A percentile compares a stretch with the other conserved stretches of the same genome.
These are phyloP conservation scores for Chloebia gouldiae DNA, from an alignment of 2,113 vertebrate species.

Conservation along the genomic window DNA sequence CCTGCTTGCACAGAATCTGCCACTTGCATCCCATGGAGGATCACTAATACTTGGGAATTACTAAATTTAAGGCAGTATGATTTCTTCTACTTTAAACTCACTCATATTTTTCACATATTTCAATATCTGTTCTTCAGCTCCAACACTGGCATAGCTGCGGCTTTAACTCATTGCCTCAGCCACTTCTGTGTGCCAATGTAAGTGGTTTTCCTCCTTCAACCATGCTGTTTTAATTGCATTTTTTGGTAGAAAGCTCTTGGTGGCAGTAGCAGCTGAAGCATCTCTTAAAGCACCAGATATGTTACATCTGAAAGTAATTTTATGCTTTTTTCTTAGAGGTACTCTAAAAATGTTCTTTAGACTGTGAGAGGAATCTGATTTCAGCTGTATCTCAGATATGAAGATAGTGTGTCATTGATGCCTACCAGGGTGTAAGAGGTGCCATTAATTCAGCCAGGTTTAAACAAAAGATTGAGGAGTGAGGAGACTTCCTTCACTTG, in stretches of 20 bases:
- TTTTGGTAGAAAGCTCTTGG: slow-evolving; percentile 57
- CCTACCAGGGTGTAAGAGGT: neutral
- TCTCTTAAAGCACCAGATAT: slow-evolving; percentile 58
- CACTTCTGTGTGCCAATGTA: slow-evolving; percentile 70
- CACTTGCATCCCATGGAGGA: neutral
- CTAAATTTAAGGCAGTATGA: neutral
- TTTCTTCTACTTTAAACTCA: slow-evolving; percentile 37
- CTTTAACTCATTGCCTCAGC: slow-evolving; percentile 73
- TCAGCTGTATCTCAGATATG: neutral
- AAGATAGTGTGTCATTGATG: neutral
- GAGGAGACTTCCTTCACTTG: neutral
- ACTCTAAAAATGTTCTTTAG: neutral
- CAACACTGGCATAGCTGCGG: slow-evolving; percentile 67
- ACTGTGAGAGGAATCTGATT: neutral
- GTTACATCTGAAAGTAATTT: neutral
- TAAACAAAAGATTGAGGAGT: neutral
- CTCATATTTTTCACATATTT: slow-evolving; percentile 40
- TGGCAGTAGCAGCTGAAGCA: slow-evolving; percentile 67
- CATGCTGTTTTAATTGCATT: slow-evolving; percentile 45
- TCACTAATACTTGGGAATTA: neutral
- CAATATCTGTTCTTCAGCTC: slow-evolving; percentile 68
- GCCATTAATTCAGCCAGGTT: neutral
- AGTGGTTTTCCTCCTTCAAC: slow-evolving; percentile 58
- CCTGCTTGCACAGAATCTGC: neutral
- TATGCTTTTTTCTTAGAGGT: neutral